phyloP scores from a whole-genome alignment of 2,888 invertebrate species.

The Drosophila siamana region DNA sequence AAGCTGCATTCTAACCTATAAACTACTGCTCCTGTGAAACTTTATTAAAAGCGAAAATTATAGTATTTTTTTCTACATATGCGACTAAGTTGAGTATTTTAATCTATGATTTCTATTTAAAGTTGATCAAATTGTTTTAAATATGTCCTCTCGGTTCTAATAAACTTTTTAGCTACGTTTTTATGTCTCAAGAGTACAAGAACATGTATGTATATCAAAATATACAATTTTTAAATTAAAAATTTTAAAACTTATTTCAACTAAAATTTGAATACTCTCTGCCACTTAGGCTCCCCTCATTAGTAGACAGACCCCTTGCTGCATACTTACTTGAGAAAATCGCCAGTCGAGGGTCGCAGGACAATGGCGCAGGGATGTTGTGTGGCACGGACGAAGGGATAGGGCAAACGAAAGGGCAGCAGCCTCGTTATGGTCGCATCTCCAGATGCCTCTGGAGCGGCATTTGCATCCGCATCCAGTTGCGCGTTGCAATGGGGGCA shows the following conservation, averaged over 20 bases:
- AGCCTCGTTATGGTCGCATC: slow-evolving; percentile 86
- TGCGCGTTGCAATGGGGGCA: slow-evolving; percentile 92
- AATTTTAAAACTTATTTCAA: not conserved
- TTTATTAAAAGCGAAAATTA: not conserved
- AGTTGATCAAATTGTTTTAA: too few species aligned
- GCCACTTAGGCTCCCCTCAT: not conserved
- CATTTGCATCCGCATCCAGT: slow-evolving; percentile 84
- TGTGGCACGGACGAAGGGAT: slow-evolving; percentile 93
- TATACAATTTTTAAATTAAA: not conserved
- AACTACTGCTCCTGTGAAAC: not conserved
- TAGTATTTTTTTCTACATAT: not conserved
- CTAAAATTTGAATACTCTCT: not conserved
- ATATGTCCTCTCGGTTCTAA: too few species aligned
- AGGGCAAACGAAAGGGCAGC: slow-evolving; percentile 93
- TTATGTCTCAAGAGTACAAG: too few species aligned
- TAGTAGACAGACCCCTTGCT: not conserved
- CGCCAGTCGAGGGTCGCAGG: slow-evolving; percentile 94
- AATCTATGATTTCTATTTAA: too few species aligned
- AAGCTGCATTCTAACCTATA: not conserved
- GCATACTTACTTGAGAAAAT: slow-evolving; percentile 92
- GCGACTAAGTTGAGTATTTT: too few species aligned
- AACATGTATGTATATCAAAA: too few species aligned
- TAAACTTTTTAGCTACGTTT: too few species aligned
- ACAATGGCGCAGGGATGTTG: slow-evolving; percentile 93
- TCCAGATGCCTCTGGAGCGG: slow-evolving; percentile 30